A percentile compares a stretch with the other conserved stretches of the same genome.
These are phyloP conservation scores for Endomychus coccineus DNA, from an alignment of 2,888 invertebrate species.

Conservation along the genomic window DNA sequence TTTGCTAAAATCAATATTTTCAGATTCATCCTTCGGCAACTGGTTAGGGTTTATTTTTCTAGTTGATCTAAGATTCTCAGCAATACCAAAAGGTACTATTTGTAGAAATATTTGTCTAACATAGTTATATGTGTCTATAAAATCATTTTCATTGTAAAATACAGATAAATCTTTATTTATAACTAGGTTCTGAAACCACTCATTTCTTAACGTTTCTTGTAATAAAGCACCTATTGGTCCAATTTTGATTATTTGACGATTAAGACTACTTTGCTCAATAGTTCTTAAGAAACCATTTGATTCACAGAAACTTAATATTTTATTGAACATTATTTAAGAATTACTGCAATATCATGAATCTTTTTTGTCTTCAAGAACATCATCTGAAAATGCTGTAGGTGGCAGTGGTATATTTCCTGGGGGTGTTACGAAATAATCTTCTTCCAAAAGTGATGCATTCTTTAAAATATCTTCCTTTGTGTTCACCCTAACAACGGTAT, in stretches of 20 bases:
- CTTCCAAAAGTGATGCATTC: constrained; percentile 70
- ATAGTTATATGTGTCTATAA: constrained; percentile 35
- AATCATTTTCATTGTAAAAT: constrained; percentile 37
- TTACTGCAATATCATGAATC: no score
- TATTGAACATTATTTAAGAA: constrained; percentile 21
- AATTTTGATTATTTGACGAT: constrained; percentile 23
- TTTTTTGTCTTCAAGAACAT: constrained; percentile 14
- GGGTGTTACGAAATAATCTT: constrained; percentile 88
- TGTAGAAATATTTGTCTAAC: constrained; percentile 37
- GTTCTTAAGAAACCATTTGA: constrained; percentile 28
- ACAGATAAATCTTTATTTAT: constrained; percentile 46
- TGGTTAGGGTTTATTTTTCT: background rate
- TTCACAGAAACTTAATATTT: constrained; percentile 28
- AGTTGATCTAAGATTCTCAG: constrained; percentile 28
- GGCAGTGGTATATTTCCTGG: constrained; percentile 75
- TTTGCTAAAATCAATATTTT: constrained; percentile 11
- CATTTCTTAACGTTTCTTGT: constrained; percentile 48
- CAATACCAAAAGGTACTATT: constrained; percentile 45
- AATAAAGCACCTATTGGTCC: constrained; percentile 49
- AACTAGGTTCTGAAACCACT: constrained; percentile 49
- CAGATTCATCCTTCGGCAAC: background rate
- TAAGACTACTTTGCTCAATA: constrained; percentile 19
- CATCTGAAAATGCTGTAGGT: constrained; percentile 37
- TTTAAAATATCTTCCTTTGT: constrained; percentile 60
- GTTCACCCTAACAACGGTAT: constrained; percentile 61